Base-by-base conservation (phyloP, 2,888 invertebrate genomes). In the Euproctis similis region DNA sequence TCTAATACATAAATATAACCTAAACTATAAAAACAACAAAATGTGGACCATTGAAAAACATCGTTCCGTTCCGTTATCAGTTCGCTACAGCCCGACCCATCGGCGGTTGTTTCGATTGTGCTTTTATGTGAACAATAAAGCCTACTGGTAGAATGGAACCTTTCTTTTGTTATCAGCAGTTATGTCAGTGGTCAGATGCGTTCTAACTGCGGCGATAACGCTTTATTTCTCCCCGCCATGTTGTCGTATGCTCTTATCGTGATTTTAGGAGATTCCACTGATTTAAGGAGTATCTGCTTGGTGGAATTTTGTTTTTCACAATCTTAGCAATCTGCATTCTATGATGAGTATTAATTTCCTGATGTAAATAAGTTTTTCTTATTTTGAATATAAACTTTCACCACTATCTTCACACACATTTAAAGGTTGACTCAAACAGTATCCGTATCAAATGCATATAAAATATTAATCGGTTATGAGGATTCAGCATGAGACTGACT, bases 101-200 rank as follows among this genome's bases (percentile, higher is more conserved):
- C 39, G 36, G 17, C 18, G 40, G 41, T 35, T 39, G 35, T 40
- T 52, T 36, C 38, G 31, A 40, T 37, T 51, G 44, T 53, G 50
- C 56, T 59, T 52, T 53, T 48, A 40, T 35, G 42, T 31, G 25
- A 34, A 38, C 48, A 49, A 53, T 55, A 62, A 45, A 39, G 39
- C 40, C 39, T 45, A 44, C 31, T n/a, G 34, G 28, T 18, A 28
- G 30, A 8, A 39, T 34, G 32, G 31, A 29, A 36, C 35, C 49
- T 47, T 47, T 51, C 53, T 47, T n/a, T 24, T 32, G 30, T 46
- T 50, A 53, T 50, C 49, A 40, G 46, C 42, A 34, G 34, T 42
- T 42, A 49, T 46, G 42, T 35, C 28, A 30, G 30, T 45, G 53
- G 50, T 40, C 39, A 39, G 33, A 31, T 33, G 30, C 12, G 39